Evolutionary conservation across 2,797 vertebrate species (phyloP).

Genomic region (Pangasius sanitwongsei): DNA sequence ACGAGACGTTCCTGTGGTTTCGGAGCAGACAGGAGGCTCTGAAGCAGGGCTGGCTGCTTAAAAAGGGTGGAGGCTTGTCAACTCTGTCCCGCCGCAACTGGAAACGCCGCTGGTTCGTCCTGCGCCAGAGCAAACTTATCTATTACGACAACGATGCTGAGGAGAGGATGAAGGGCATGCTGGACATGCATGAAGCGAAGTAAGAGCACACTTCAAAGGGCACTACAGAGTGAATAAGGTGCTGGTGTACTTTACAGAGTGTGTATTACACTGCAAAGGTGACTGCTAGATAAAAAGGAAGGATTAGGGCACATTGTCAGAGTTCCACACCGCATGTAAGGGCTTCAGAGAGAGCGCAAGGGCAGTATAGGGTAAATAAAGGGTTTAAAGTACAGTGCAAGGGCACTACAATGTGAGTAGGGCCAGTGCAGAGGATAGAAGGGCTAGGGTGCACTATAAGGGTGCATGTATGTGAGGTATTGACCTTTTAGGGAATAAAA

Average conservation of each 20-base stretch:
- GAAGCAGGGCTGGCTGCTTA: slow-evolving; percentile 97
- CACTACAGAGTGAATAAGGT: background rate
- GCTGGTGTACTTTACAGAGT: background rate
- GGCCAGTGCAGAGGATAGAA: background rate
- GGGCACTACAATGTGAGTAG: background rate
- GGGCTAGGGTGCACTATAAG: background rate
- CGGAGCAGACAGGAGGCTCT: slow-evolving; percentile 96
- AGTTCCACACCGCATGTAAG: background rate
- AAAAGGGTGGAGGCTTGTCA: slow-evolving; percentile 94
- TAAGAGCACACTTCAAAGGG: slow-evolving; percentile 64
- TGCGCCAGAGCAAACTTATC: slow-evolving; percentile 91
- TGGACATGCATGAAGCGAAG: slow-evolving; percentile 89
- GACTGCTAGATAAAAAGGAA: background rate
- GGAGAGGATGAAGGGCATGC: slow-evolving; percentile 90
- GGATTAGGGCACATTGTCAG: background rate
- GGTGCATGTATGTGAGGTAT: background rate
- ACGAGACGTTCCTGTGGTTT: slow-evolving; percentile 98
- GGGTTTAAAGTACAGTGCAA: background rate
- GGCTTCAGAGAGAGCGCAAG: background rate
- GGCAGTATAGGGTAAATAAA: background rate
- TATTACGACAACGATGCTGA: slow-evolving; percentile 96
- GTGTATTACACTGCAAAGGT: background rate
- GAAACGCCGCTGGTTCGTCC: slow-evolving; percentile 97
- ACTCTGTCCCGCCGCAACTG: slow-evolving; percentile 95
- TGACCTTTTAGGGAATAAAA: background rate